Base-by-base conservation (phyloP, 2,797 vertebrate genomes). In the Hoplostethus atlanticus region DNA sequence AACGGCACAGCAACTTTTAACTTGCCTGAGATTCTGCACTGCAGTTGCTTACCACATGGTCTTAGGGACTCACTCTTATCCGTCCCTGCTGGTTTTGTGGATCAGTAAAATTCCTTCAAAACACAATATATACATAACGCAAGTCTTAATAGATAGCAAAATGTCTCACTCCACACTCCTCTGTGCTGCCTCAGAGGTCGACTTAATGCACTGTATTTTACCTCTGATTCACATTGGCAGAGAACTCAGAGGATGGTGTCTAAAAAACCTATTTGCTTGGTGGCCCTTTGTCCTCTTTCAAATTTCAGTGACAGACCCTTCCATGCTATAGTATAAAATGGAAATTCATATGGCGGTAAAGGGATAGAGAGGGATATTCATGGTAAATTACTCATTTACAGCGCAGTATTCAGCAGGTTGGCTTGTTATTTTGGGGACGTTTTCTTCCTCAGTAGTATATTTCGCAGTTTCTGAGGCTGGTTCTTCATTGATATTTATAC, bases 101-200 rank as follows among this genome's bases (percentile, higher is more conserved):
- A 94, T 96, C 94, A 93, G 91, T 93, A 86, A 91, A 94, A 94
- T 90, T 92, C 92, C 91, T 92, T 89, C 86, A 84, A 83, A 93
- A 94, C 93, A 94, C 91, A 94, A 94, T 92, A 88, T 91, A 91
- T 87, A 92, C 91, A 90, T 89, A 92, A 89, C 78, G 76, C 81
- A 74, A 83, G 90, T 91, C 90, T 90, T 91, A 93, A 93, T 91
- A 93, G 93, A 93, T 92, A 91, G 87, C 87, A 84, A 88, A 91
- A 92, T 88, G 90, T 92, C 91, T 94, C 91, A 92, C 90, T 92
- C 90, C 87, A 54, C 76, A 84, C 87, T 87, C 85, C 90, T 87
- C 87, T 91, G 90, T 91, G 91, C 87, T 81, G 85, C 88, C 89
- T 94, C 89, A 78, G 89, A 92, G 91, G 87, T 91, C 77, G 89